phyloP scores from a whole-genome alignment of 2,888 invertebrate species.

The Nephrotoma flavescens region DNA sequence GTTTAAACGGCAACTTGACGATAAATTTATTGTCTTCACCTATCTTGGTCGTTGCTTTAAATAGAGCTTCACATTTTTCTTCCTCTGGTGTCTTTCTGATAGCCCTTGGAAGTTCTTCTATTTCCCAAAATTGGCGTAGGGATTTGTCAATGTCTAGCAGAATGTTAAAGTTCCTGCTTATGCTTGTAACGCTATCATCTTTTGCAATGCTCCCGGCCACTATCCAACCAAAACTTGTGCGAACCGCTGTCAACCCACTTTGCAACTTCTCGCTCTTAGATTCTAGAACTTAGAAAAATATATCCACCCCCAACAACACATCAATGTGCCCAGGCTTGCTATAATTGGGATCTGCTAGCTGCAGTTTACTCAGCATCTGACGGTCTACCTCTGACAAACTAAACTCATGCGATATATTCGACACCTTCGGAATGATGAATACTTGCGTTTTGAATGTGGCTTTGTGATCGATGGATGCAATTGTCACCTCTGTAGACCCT shows the following conservation, averaged over 20 bases:
- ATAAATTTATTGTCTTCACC: too few relatives aligned
- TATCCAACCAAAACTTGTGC: neutral
- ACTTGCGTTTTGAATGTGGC: neutral
- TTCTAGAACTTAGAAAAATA: neutral
- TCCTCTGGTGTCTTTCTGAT: neutral
- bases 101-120: neutral
- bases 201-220: too few relatives aligned
- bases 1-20: too few relatives aligned
- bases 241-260: neutral
- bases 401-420: too few relatives aligned
- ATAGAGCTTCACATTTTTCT: neutral
- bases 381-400: too few relatives aligned
- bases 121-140: neutral
- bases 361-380: neutral
- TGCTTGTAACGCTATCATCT: neutral
- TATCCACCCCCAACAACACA: neutral
- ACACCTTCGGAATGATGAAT: too few relatives aligned
- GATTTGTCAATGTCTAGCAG: neutral
- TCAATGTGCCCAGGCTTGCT: neutral
- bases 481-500: neutral
- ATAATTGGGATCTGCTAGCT: neutral
- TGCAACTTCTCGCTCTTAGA: neutral
- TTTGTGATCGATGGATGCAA: neutral
- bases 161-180: neutral
- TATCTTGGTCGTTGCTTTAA: too few relatives aligned